A percentile compares a stretch with the other conserved stretches of the same genome.
Conservation (phyloP, 2,113 vertebrate species). For the Muntiacus muntjak region DNA sequence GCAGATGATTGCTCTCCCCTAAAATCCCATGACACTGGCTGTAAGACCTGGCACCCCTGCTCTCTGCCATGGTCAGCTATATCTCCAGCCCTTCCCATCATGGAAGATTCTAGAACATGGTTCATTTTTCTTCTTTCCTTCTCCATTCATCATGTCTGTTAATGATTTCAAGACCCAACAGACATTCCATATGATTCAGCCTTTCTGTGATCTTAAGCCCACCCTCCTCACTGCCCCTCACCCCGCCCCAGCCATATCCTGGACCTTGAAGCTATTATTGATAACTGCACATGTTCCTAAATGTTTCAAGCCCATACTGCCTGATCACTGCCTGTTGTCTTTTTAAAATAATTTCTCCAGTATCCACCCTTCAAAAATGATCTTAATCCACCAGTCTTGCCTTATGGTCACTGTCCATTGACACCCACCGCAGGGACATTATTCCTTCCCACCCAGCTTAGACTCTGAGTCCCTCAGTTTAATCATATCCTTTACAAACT, state of each 20-base stretch:
- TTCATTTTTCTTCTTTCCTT: background rate
- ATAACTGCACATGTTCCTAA: background rate
- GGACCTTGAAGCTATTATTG: background rate
- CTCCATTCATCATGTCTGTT: background rate
- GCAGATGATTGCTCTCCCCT: background rate
- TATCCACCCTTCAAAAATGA: background rate
- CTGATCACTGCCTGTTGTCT: background rate
- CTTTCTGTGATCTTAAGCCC: background rate
- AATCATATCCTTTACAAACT: background rate
- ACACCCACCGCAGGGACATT: background rate
- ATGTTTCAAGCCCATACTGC: background rate
- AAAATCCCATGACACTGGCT: too few relatives aligned
- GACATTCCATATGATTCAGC: background rate
- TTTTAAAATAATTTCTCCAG: background rate
- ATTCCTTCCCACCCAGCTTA: background rate
- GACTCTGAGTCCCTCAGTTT: background rate
- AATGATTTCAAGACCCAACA: background rate
- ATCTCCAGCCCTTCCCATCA: too few relatives aligned
- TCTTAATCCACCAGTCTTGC: too few relatives aligned
- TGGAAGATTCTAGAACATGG: background rate
- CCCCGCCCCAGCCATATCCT: rapidly evolving
- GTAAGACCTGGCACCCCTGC: background rate
- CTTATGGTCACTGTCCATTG: background rate
- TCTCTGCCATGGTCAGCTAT: background rate
- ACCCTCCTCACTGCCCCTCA: background rate